Conservation (phyloP, 2,888 invertebrate genomes). For the Drosophila algonquin region DNA sequence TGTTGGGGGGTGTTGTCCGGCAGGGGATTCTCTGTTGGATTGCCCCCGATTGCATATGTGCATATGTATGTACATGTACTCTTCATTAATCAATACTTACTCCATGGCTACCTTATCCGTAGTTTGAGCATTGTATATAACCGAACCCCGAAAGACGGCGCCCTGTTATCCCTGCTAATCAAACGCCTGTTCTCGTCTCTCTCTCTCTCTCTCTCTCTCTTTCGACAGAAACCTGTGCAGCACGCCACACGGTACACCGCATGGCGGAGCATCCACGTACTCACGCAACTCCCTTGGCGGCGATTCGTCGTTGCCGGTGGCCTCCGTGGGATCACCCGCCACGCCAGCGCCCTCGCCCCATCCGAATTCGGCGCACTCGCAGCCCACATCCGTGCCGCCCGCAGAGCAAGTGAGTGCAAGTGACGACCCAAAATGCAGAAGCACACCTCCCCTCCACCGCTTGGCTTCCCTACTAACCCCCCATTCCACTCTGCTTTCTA, state of each 20-base stretch:
- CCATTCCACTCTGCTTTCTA: slow-evolving; percentile 6
- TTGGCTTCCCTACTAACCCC: slow-evolving; percentile 11
- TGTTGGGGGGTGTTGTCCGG: background rate
- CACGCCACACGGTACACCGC: slow-evolving; percentile 85
- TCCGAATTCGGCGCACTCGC: slow-evolving; percentile 87
- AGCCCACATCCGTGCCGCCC: slow-evolving; percentile 89
- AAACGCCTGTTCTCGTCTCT: background rate
- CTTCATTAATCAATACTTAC: slow-evolving; percentile 26
- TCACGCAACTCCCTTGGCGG: slow-evolving; percentile 85
- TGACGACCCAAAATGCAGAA: slow-evolving; percentile 28
- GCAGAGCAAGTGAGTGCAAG: slow-evolving; percentile 83
- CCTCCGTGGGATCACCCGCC: slow-evolving; percentile 87
- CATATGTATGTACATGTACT: slow-evolving; percentile 20
- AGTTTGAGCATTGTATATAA: slow-evolving; percentile 49
- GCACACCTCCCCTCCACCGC: background rate
- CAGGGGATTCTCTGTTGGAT: slow-evolving; percentile 3
- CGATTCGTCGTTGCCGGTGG: slow-evolving; percentile 80
- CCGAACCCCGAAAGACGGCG: background rate
- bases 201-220: slow-evolving; percentile 1
- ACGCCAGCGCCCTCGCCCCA: slow-evolving; percentile 88
- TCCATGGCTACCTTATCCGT: slow-evolving; percentile 38
- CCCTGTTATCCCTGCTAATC: background rate
- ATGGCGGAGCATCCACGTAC: slow-evolving; percentile 88
- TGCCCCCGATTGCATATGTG: background rate
- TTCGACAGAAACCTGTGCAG: slow-evolving; percentile 57